A percentile compares a stretch with the other conserved stretches of the same genome.
phyloP scores from a whole-genome alignment of 2,797 vertebrate species.

The Eleutherodactylus coqui region DNA sequence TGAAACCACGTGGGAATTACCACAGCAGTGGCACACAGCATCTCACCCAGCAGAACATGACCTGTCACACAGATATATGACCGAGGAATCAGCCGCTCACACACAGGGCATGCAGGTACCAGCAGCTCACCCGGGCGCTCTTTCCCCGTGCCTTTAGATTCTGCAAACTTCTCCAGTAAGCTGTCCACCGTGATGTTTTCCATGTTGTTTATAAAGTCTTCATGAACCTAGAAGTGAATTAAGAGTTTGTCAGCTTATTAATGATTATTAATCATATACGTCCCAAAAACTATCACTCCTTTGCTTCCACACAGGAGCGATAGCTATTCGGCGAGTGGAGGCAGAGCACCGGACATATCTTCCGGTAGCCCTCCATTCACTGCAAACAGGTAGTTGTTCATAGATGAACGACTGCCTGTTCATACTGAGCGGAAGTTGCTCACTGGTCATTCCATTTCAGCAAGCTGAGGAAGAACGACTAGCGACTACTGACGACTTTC shows the following conservation, averaged over 20 bases:
- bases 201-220: slow-evolving; percentile 95
- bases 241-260: not conserved
- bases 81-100: not conserved
- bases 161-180: slow-evolving; percentile 92
- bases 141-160: slow-evolving; percentile 95
- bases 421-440: too few species aligned
- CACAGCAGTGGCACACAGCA: not conserved
- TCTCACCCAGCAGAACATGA: not conserved
- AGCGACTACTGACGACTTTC: too few species aligned
- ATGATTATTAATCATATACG: too few species aligned
- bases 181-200: slow-evolving; percentile 94
- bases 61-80: not conserved
- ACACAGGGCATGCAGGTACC: not conserved
- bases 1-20: slow-evolving; percentile 13
- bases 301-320: too few species aligned
- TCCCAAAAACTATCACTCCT: too few species aligned
- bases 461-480: too few species aligned
- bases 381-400: too few species aligned
- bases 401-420: too few species aligned
- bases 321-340: too few species aligned
- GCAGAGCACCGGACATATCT: too few species aligned
- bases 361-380: too few species aligned
- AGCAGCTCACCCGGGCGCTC: slow-evolving; percentile 91
- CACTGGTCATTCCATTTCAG: too few species aligned
- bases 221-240: slow-evolving; percentile 82